Evolutionary conservation across 2,888 invertebrate species (phyloP), one percentile per base, ranked within the genome.

Genomic region (Hecatera dysodea): DNA sequence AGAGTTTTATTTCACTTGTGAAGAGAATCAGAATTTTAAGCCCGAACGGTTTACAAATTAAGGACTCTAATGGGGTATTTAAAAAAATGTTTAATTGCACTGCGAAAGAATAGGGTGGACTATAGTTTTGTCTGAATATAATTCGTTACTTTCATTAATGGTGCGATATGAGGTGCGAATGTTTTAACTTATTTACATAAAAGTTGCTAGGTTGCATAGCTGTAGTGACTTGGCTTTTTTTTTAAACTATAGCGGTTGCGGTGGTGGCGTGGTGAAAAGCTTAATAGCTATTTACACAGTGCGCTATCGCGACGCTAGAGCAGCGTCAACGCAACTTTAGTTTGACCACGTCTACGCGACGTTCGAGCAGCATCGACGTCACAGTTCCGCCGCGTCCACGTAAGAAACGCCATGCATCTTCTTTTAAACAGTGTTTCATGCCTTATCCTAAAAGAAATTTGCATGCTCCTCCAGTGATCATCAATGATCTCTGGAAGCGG

Each of bases 41-140:
- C 67, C 64, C 52, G 74, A 78, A 84, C 80, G 75, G 82, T 78
- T 87, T 85, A 89, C 89, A 91, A 92, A 92, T 92, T 90, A 90
- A 92, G 89, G 91, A 87, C 88, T 84, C 87, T 90, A 89, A 90
- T 89, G 89, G 86, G 88, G 86, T 88, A 89, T 88, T 90, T 89
- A 88, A 89, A 91, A 88, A 92, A 89, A 87, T 89, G 83, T 86
- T 90, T 91, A 90, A 91, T 91, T 91, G 90, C 79, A 65, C 62
- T 29, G 60, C 59, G 80, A 69, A 60, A 82, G 82, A 75, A 78
- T 87, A 78, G 65, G 69, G 53, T 86, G 86, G 92, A 91, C 72
- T 68, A 24, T 3, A 27, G 22, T 46, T 70, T 78, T 57, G 29
- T 52, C 22, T 42, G 22, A 55, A 70, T 4, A 19, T 50, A n/a